A percentile compares a stretch with the other conserved stretches of the same genome.
phyloP scores from a whole-genome alignment of 2,888 invertebrate species.

The Lithophane leautieri region DNA sequence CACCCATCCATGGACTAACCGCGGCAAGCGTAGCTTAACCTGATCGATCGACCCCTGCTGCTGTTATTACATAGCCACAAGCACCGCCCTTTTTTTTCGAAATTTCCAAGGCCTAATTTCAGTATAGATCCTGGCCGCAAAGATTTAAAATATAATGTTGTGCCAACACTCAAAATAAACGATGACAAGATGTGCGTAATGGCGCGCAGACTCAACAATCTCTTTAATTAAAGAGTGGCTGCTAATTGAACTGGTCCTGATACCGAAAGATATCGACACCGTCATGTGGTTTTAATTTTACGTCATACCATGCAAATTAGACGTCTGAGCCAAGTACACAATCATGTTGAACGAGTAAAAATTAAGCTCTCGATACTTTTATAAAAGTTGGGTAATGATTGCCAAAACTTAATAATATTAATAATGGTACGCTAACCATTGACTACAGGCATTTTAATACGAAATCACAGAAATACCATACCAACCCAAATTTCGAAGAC shows the following conservation, averaged over 20 bases:
- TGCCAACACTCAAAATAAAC: slow-evolving; percentile 50
- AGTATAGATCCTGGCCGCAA: neutral
- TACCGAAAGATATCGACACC: slow-evolving; percentile 57
- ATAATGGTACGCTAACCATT: neutral
- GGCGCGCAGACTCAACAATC: slow-evolving; percentile 48
- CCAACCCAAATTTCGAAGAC: neutral
- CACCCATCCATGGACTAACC: too few relatives aligned
- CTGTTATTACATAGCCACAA: too few relatives aligned
- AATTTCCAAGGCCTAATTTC: neutral
- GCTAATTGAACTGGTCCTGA: slow-evolving; percentile 66
- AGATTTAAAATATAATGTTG: slow-evolving; percentile 27
- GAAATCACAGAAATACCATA: neutral
- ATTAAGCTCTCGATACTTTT: slow-evolving; percentile 36
- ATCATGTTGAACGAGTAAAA: slow-evolving; percentile 8
- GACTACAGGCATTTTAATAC: neutral
- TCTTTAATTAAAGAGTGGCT: slow-evolving; percentile 67
- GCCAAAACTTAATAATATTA: neutral
- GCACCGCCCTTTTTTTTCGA: neutral
- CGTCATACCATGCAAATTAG: slow-evolving; percentile 38
- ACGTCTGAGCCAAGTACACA: slow-evolving; percentile 3
- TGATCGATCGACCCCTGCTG: too few relatives aligned
- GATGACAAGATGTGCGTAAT: slow-evolving; percentile 44
- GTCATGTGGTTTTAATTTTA: slow-evolving; percentile 43
- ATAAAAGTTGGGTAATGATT: slow-evolving; percentile 10
- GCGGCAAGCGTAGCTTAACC: too few relatives aligned